Evolutionary conservation across 2,113 vertebrate species (phyloP).

Genomic region (Hippocampus barbouri): DNA sequence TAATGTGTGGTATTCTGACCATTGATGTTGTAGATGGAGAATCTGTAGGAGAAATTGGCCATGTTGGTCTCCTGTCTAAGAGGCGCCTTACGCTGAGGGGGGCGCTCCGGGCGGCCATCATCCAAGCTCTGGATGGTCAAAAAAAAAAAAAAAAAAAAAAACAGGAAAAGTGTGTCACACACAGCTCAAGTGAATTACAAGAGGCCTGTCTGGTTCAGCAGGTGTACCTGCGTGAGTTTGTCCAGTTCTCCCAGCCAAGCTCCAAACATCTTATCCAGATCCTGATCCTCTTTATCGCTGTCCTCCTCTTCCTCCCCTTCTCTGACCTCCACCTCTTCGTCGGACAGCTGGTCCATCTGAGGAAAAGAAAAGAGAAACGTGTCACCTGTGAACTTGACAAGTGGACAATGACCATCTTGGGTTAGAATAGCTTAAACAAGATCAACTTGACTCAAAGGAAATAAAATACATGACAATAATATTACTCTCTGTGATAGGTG

Average conservation of each 20-base stretch:
- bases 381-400: background rate
- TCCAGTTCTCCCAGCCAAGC: constrained; percentile 96
- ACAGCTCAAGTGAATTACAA: background rate
- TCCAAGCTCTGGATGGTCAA: constrained; percentile 80
- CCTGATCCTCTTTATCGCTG: constrained; percentile 96
- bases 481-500: background rate
- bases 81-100: constrained; percentile 82
- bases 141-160: background rate
- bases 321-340: constrained; percentile 89
- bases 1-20: constrained; percentile 69
- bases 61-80: constrained; percentile 93
- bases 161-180: too few species aligned
- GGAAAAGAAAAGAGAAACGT: background rate
- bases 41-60: constrained; percentile 97
- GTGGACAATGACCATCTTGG: background rate
- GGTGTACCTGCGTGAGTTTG: constrained; percentile 90
- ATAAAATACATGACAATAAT: background rate
- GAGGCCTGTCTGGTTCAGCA: background rate
- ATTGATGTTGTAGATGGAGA: constrained; percentile 98
- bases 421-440: background rate
- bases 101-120: constrained; percentile 78
- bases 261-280: constrained; percentile 98
- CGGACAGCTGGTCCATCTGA: constrained; percentile 92
- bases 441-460: background rate
- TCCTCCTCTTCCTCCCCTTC: constrained; percentile 84